Evolutionary conservation across 2,113 vertebrate genomes (phyloP).

Genomic region (Centropus unirufus): DNA sequence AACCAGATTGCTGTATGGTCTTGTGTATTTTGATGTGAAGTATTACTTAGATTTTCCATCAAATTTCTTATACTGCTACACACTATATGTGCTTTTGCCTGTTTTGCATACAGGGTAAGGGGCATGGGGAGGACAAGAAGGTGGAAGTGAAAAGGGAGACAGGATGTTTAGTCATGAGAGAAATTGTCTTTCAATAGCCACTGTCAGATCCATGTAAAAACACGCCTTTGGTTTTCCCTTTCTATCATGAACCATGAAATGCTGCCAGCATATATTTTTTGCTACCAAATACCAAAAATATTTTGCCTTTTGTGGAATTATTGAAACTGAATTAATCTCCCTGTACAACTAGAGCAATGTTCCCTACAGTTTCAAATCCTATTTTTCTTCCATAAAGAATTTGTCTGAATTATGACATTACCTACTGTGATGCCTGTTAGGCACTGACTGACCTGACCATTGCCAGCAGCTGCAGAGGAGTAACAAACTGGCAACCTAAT

Average conservation of each 20-base stretch:
- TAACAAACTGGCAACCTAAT: neutral
- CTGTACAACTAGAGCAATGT: neutral
- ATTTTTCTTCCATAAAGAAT: conserved; percentile 33
- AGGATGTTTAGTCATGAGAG: neutral
- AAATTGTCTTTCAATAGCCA: neutral
- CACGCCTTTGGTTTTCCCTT: conserved; percentile 18
- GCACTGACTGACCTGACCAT: conserved; percentile 20
- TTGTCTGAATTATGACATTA: conserved; percentile 54
- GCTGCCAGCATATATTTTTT: neutral
- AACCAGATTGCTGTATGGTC: neutral
- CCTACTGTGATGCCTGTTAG: conserved; percentile 5
- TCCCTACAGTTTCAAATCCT: neutral
- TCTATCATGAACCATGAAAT: conserved; percentile 4
- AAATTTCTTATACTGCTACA: neutral
- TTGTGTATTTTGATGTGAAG: neutral
- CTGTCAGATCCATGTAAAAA: neutral
- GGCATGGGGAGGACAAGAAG: neutral
- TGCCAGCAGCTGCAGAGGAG: conserved; percentile 36
- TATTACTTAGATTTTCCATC: neutral
- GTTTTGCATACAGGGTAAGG: neutral
- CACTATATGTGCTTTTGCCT: neutral
- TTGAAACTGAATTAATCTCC: conserved; percentile 37
- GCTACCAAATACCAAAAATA: conserved; percentile 17
- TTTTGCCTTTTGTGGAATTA: conserved; percentile 1
- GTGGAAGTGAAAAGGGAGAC: neutral